These are phyloP conservation scores for Trichosurus vulpecula DNA, from an alignment of 2,797 vertebrate genomes.

Conservation along the genomic window DNA sequence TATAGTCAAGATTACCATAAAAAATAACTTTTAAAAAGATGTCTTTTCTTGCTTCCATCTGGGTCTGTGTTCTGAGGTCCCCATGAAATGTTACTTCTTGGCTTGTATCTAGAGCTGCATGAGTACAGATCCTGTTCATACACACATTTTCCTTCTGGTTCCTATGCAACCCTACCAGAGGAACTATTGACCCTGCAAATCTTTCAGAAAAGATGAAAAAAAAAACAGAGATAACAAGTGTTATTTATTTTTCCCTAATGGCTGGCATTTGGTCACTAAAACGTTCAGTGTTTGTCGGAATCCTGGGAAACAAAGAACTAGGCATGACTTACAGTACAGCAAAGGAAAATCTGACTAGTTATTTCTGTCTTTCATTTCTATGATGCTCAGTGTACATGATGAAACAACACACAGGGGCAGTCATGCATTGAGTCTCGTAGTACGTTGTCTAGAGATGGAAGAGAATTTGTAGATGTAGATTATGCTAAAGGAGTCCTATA, in stretches of 20 bases:
- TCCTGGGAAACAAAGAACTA: background rate
- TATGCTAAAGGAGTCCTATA: background rate
- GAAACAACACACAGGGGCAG: background rate
- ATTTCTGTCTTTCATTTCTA: background rate
- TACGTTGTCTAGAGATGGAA: background rate
- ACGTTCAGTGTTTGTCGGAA: background rate
- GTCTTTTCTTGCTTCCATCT: background rate
- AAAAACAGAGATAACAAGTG: background rate
- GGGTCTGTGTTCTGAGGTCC: background rate
- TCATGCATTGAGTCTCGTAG: background rate
- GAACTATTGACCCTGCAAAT: background rate
- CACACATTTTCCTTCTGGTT: background rate
- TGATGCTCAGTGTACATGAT: background rate
- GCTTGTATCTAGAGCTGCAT: background rate
- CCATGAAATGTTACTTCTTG: background rate
- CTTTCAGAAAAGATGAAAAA: background rate
- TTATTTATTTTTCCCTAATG: background rate
- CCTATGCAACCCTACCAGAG: background rate
- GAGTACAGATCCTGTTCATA: background rate
- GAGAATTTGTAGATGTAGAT: background rate
- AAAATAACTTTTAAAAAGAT: background rate
- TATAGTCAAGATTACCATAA: background rate
- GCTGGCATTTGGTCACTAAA: background rate
- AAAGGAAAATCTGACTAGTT: background rate
- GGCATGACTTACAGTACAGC: background rate